A percentile compares a stretch with the other conserved stretches of the same genome.
These are phyloP conservation scores for Varanus komodoensis DNA, from an alignment of 2,113 vertebrate genomes.

Conservation along the genomic window DNA sequence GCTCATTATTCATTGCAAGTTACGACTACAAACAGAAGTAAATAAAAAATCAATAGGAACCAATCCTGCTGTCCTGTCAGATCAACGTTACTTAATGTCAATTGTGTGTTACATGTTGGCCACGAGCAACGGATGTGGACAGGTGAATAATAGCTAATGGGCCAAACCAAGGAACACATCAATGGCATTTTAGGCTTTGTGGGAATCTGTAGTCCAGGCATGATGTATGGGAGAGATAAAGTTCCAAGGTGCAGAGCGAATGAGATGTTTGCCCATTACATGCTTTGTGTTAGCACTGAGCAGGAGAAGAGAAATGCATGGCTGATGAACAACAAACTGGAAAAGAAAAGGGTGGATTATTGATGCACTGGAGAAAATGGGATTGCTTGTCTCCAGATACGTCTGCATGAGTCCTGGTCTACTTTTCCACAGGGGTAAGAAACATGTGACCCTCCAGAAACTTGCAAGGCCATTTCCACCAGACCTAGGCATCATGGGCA, in stretches of 20 bases:
- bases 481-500: too few relatives aligned
- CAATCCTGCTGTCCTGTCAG: neutral
- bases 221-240: neutral
- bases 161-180: neutral
- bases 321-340: neutral
- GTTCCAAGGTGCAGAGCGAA: neutral
- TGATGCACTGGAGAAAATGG: neutral
- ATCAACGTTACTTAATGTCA: constrained; percentile 7
- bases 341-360: neutral
- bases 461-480: too few relatives aligned
- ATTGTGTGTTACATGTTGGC: neutral
- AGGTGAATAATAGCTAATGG: neutral
- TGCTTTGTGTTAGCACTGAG: too few relatives aligned
- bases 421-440: neutral
- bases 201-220: neutral
- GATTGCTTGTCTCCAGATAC: neutral
- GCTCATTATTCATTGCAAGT: neutral
- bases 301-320: too few relatives aligned
- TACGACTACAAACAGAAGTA: constrained; percentile 25
- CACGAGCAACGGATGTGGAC: neutral
- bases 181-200: neutral
- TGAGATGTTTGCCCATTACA: neutral
- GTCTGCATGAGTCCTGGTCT: neutral
- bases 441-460: too few relatives aligned
- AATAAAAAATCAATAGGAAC: constrained; percentile 27